Base-by-base conservation (phyloP, 2,888 invertebrate species). In the Hetaerina titia region DNA sequence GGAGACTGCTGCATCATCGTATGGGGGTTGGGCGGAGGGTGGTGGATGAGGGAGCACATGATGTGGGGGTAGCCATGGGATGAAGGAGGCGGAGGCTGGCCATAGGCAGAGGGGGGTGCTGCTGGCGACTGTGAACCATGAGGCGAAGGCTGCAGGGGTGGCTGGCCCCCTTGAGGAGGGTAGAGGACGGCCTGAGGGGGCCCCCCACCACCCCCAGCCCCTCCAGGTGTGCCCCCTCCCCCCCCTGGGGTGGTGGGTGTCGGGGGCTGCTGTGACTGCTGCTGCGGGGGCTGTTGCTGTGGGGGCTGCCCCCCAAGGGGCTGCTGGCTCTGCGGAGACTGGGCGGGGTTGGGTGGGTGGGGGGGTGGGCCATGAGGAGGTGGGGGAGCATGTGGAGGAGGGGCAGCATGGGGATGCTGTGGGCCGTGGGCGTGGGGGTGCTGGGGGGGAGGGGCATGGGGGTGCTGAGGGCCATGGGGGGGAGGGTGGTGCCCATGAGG, bases 101-200 rank as follows among this genome's bases (percentile, higher is more conserved):
- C 94, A 87, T 95, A 87, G 45, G 94, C 90, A 19, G 69, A 15
- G 95, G 95, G 89, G 95, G 95, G 74, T 94, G 95, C 95, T 69
- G 95, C 95, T 95, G 97, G 97, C 63, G 97, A 97, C 69, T 97
- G 97, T 94, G 97, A 97, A 94, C 96, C 96, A 96, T 97, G 97
- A 25, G 97, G 97, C 88, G 97, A 98, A 90, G 97, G 98, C 45
- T 90, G 90, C 95, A 97, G 97, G 96, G 95, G 95, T 25, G 95
- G 96, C 81, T 95, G 96, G 0, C 25, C 81, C 25, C 81, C 81
- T 22, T 92, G 92, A 11, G 92, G 92, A 0, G 92, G 69, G 69
- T 92, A 92, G 4, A 92, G 92, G 17, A 74, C 92, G 7, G 69
- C 64, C 89, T 89, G 89, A 56, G 89, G 89, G 13, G 89, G 89